Conservation (phyloP, 1,140 invertebrate genomes). For the Pentalonia nigronervosa region DNA sequence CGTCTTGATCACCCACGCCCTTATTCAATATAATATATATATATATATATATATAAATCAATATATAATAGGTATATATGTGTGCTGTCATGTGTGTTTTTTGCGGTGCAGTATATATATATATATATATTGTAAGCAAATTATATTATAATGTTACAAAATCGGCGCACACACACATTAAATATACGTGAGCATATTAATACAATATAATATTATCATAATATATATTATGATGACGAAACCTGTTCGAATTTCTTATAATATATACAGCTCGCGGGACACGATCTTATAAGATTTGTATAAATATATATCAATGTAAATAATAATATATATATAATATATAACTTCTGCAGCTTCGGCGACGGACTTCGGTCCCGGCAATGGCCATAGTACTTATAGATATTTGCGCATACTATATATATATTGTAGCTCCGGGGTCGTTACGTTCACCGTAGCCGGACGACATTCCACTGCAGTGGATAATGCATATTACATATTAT, state of each 20-base stretch:
- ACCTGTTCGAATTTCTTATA: not conserved
- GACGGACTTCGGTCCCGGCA: not conserved
- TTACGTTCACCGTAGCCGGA: constrained; percentile 24
- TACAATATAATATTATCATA: not conserved
- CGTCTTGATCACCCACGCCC: too few species aligned
- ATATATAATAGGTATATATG: too few species aligned
- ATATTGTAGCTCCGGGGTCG: not conserved
- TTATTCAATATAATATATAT: not conserved
- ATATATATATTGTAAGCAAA: not conserved
- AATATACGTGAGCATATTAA: not conserved
- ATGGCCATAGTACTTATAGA: not conserved
- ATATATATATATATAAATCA: too few species aligned
- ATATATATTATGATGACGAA: constrained; percentile 21
- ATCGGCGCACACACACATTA: not conserved
- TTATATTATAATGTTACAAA: not conserved
- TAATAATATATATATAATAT: not conserved
- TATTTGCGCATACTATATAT: not conserved
- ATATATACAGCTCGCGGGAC: not conserved
- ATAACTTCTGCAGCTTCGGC: too few species aligned
- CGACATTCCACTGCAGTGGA: not conserved
- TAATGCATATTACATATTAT: not conserved
- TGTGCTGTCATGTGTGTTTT: not conserved
- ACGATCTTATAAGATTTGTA: not conserved
- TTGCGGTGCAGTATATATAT: not conserved
- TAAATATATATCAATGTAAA: constrained; percentile 12